Evolutionary conservation across 2,888 invertebrate species (phyloP), one percentile per base, ranked within the genome.

Genomic region (Limulus polyphemus): DNA sequence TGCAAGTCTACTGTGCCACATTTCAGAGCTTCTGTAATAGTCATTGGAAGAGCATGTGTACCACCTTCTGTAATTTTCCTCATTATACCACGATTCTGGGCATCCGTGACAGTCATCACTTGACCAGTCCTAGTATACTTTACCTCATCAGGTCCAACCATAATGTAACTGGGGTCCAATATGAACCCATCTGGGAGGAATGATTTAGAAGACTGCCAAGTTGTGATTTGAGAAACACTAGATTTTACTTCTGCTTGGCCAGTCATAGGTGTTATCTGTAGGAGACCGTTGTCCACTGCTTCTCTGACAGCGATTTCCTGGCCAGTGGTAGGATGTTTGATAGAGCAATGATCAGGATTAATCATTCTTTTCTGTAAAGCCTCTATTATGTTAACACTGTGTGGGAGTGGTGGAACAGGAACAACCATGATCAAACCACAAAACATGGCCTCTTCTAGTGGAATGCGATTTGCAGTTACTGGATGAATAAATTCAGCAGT

Each of bases 281-380:
- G 73, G 13, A 85, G 75, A 5, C 90, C 91, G 63, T 81, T 81
- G 74, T 89, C 86, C 58, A 90, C 79, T 0, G 91, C 90, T 74
- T 86, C 84, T 10, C 83, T 80, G 62, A 91, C 79, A 0, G 88
- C 81, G 64, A 89, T 77, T 17, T 81, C 74, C 76, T 85, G 82
- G 7, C 84, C 83, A 3, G 86, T 86, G 62, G 79, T 81, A 0
- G 87, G 87, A 74, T 90, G 83, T 48, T 79, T 83, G 70, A 89
- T 49, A 17, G 62, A 62, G 14, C 57, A 65, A 47, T 57, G 52
- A 14, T 62, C 62, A n/a, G 67, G 49, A 61, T 70, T 65, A 50
- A 89, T 83, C 47, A 85, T 74, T 56, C 84, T 84, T 60, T 80
- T 78, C 67, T 85, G 81, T 60, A 90, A 73, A n/a, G 90, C 90